phyloP scores from a whole-genome alignment of 1,140 invertebrate species.

The Psilanteris sp. region DNA sequence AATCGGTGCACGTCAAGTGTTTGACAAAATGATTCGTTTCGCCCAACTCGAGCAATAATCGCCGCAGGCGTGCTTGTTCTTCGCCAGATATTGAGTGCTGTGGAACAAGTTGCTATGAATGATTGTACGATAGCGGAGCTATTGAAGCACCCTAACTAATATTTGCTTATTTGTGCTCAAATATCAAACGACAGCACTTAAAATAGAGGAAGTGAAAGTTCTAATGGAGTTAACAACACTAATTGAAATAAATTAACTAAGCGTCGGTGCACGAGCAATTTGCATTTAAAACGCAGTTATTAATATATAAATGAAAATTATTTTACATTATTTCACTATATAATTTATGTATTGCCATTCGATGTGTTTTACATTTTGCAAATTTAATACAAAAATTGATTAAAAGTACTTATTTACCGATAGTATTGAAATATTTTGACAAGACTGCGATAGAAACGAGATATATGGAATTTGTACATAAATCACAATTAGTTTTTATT shows the following conservation, averaged over 20 bases:
- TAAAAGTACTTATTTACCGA: too few relatives aligned
- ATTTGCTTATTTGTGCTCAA: slow-evolving; percentile 39
- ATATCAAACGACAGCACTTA: slow-evolving; percentile 15
- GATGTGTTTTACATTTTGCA: too few relatives aligned
- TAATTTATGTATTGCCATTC: too few relatives aligned
- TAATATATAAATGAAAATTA: too few relatives aligned
- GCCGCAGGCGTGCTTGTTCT: slow-evolving; percentile 23
- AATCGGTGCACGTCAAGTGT: slow-evolving; percentile 26
- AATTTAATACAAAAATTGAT: too few relatives aligned
- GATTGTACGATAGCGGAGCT: background rate
- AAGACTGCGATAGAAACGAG: too few relatives aligned
- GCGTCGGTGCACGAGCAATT: slow-evolving; percentile 2
- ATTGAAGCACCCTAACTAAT: slow-evolving; percentile 39
- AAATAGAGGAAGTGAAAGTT: background rate
- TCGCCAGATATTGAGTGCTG: slow-evolving; percentile 33
- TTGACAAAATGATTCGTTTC: slow-evolving; percentile 25
- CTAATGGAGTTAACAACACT: slow-evolving; percentile 15
- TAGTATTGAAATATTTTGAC: too few relatives aligned
- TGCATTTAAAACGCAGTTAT: too few relatives aligned
- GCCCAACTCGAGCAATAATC: slow-evolving; percentile 25
- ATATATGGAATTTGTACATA: too few relatives aligned
- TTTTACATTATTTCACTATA: too few relatives aligned
- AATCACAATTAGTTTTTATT: too few relatives aligned
- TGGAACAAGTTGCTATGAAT: slow-evolving; percentile 30
- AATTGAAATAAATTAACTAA: slow-evolving; percentile 25